Conservation (phyloP, 2,888 invertebrate species). For the Melieria picta region DNA sequence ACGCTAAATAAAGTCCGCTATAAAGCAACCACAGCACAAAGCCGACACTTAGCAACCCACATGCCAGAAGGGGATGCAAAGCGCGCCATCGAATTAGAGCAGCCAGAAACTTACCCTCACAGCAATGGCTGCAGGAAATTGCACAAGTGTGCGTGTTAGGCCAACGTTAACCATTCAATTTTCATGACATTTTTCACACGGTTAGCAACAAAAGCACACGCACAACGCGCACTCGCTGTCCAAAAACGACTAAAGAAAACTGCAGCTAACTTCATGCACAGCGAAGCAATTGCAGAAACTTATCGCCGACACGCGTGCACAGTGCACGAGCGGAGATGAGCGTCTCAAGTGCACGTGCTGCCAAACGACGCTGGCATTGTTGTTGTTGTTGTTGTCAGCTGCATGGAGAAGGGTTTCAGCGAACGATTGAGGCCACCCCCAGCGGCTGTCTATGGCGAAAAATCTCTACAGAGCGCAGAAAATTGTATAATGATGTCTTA, state of each 20-base stretch:
- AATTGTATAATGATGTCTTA: constrained; percentile 15
- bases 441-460: not conserved
- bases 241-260: not conserved
- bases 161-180: too few species aligned
- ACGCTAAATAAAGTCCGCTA: too few species aligned
- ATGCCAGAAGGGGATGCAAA: too few species aligned
- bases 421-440: not conserved
- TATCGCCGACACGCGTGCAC: not conserved
- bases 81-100: too few species aligned
- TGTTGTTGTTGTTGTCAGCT: too few species aligned
- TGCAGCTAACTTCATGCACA: constrained; percentile 13
- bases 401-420: too few species aligned
- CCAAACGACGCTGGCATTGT: too few species aligned
- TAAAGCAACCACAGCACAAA: too few species aligned
- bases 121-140: too few species aligned
- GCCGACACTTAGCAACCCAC: too few species aligned
- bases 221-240: not conserved
- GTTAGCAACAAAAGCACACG: not conserved
- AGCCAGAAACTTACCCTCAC: too few species aligned
- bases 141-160: too few species aligned
- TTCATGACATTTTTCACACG: not conserved
- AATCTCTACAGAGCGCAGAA: not conserved
- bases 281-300: not conserved
- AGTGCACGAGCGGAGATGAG: not conserved
- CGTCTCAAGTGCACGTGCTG: constrained; percentile 29